Percentiles rank a stretch among this genome's conserved stretches.
Evolutionary conservation across 2,113 vertebrate genomes (phyloP).

Genomic region (Lasiurus borealis): DNA sequence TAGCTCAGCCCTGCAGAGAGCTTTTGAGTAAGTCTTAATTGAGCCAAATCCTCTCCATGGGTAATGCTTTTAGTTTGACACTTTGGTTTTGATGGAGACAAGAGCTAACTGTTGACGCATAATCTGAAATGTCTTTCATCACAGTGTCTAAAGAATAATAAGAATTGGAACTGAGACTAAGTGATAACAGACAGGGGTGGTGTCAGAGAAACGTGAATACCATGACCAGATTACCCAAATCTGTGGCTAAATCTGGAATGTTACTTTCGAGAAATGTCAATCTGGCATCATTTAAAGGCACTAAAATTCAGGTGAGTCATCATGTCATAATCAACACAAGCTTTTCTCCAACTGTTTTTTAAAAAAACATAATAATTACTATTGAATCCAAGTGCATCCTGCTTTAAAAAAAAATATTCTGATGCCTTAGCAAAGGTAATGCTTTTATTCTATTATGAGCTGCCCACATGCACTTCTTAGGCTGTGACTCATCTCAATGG

Average conservation of each 20-base stretch:
- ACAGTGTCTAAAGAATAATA: neutral
- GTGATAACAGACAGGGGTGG: neutral
- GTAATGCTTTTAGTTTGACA: constrained; percentile 12
- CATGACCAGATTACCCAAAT: constrained; percentile 30
- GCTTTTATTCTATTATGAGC: constrained; percentile 79
- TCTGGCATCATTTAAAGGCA: constrained; percentile 2
- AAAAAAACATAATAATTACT: constrained; percentile 71
- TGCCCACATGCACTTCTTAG: constrained; percentile 74
- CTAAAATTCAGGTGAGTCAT: constrained; percentile 68
- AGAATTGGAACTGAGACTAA: neutral
- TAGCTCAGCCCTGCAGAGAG: neutral
- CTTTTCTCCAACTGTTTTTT: constrained; percentile 67
- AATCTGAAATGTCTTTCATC: constrained; percentile 33
- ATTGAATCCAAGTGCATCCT: constrained; percentile 71
- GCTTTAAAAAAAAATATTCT: constrained; percentile 42
- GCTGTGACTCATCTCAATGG: constrained; percentile 77
- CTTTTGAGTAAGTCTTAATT: constrained; percentile 20
- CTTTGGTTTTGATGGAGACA: constrained; percentile 33
- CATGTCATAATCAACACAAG: constrained; percentile 46
- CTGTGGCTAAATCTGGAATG: constrained; percentile 49
- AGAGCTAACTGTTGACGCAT: constrained; percentile 5
- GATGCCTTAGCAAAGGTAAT: constrained; percentile 72
- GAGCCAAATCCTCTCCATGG: neutral
- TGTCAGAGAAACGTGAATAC: neutral
- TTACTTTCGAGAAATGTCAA: neutral